These are phyloP conservation scores for Macropis europaea DNA, from an alignment of 2,888 invertebrate species.

Conservation along the genomic window DNA sequence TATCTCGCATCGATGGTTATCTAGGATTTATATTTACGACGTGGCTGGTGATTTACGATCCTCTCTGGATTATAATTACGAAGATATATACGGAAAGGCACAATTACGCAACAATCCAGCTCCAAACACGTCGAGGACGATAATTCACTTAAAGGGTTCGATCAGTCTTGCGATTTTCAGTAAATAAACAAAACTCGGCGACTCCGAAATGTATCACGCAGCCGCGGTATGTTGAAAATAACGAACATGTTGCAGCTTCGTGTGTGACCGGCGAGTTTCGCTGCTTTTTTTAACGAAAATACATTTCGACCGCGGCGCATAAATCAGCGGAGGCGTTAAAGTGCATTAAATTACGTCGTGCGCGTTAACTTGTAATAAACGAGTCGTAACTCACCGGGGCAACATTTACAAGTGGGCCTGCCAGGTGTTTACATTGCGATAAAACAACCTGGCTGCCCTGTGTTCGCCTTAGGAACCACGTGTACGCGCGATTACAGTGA, in stretches of 20 bases:
- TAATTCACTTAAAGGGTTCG: constrained; percentile 14
- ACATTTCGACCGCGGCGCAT: not conserved
- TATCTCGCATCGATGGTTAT: constrained; percentile 42
- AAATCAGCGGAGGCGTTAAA: constrained; percentile 40
- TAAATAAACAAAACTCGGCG: not conserved
- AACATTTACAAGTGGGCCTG: constrained; percentile 33
- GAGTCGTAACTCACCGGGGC: constrained; percentile 41
- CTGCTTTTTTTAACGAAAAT: not conserved
- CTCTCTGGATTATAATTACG: constrained; percentile 24
- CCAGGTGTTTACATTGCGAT: constrained; percentile 56
- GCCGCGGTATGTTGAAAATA: not conserved
- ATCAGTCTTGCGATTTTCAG: not conserved
- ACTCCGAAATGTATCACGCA: constrained; percentile 2
- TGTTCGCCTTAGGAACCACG: constrained; percentile 16
- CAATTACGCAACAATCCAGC: constrained; percentile 25
- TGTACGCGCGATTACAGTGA: constrained; percentile 21
- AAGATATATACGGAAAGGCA: constrained; percentile 40
- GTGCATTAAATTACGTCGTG: constrained; percentile 41
- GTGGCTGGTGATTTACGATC: constrained; percentile 29
- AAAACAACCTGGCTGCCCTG: constrained; percentile 39
- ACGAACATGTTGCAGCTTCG: not conserved
- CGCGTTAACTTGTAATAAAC: constrained; percentile 45
- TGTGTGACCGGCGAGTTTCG: not conserved
- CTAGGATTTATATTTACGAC: constrained; percentile 34
- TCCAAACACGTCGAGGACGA: not conserved